Conservation (phyloP, 2,888 invertebrate species). For the Oligia latruncula region DNA sequence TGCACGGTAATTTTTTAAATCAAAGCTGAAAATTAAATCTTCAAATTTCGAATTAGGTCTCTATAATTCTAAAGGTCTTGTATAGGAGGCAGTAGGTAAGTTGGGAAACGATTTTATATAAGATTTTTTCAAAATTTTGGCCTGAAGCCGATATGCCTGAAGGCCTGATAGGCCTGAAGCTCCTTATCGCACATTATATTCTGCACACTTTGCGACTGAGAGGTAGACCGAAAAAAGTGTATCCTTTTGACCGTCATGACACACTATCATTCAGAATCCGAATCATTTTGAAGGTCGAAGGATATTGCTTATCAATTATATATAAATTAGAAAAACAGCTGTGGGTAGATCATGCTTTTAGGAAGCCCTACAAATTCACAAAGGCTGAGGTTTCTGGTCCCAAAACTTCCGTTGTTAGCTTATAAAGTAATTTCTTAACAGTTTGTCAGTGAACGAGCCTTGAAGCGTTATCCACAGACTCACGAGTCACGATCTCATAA, state of each 20-base stretch:
- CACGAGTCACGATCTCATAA: conserved; percentile 46
- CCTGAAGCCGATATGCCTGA: background rate
- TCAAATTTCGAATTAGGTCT: too few species aligned
- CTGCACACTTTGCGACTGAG: too few species aligned
- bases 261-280: background rate
- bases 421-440: conserved; percentile 34
- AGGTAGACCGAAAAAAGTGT: too few species aligned
- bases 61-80: too few species aligned
- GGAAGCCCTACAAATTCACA: background rate
- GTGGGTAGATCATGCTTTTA: background rate
- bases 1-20: too few species aligned
- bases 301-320: background rate
- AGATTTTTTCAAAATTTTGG: background rate
- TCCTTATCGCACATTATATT: too few species aligned
- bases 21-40: too few species aligned
- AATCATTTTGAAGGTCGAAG: background rate
- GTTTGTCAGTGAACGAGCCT: conserved; percentile 27
- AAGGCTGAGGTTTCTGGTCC: conserved; percentile 4
- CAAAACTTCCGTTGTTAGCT: conserved; percentile 41
- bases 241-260: too few species aligned
- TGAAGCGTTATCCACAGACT: conserved; percentile 38
- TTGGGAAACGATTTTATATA: background rate
- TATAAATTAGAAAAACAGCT: background rate
- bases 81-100: background rate
- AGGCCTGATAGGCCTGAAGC: too few species aligned